Evolutionary conservation across 35 echinoderm and acorn worm genomes (phyloP), one percentile per base, ranked within the genome.

Genomic region (Ptychodera flava): DNA sequence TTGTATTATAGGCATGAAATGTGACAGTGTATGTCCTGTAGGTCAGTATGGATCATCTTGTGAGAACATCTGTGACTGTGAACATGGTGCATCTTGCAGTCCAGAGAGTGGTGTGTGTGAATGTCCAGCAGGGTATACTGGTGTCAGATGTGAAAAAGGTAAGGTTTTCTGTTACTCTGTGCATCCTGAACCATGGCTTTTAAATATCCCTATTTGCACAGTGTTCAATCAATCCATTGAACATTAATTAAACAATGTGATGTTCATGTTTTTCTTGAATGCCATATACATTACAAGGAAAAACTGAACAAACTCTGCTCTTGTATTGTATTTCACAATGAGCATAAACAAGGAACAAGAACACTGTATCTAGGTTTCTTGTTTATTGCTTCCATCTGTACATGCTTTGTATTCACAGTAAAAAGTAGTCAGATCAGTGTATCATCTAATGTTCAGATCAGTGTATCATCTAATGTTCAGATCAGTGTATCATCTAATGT

Each of bases 91-190:
- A 6, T 79, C 79, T 31, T 94, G 92, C 78, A 81, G 85, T 37
- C 90, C 81, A 27, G 81, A 85, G 16, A 78, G 84, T 84, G 94
- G 94, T 10, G 36, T 82, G 16, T 97, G 94, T 81, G 88, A 90
- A 76, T 97, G 94, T 80, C 78, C 87, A 28, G 85, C 86, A 31
- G 94, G 94, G 15, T 97, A 88, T 37, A 90, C 78, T 1, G 94
- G 94, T 29, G 30, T 22, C 28, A 86, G 79, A 35, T 97, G 94
- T 80, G 29, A 36, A 33, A 80, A 52, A 85, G 28, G 96, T 99
- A 86, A 99, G 96, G 90, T 32, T 85, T 27, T 76, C 32, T 28
- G 28, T 37, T 35, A 0, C 1, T 1, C 34, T 82, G n/a, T 29
- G 30, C 12, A 14, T 80, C 1, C 31, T 12, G 22, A 64, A 6